Evolutionary conservation across 1,140 invertebrate genomes (phyloP), one percentile per base, ranked within the genome.

Genomic region (Aphis gossypii): DNA sequence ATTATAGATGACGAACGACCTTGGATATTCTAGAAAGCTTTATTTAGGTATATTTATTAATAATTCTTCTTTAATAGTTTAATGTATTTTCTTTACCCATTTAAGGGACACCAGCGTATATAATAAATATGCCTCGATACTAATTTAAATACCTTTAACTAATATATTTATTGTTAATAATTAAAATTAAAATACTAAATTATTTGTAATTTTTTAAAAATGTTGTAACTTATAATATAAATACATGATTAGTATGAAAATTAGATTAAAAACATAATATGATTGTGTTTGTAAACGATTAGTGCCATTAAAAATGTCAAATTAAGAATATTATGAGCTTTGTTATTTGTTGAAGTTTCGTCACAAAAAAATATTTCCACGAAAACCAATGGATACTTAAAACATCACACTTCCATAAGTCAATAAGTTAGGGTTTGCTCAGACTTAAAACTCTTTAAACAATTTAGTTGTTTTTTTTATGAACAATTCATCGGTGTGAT

Each of bases 21-120:
- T 92, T 83, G 91, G 38, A 83, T 51, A 35, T 38, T 56, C 8
- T 41, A 89, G 48, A 89, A 56, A 89, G 35, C 38, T 56, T 56
- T 56, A 56, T 89, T 88, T 88, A 1, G 23, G 38, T 46, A 46
- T 46, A 41, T 51, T 56, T n/a, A 88, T 89, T 23, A 89, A 68
- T n/a, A 68, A 89, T 56, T 38, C 8, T 54, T 35, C 35, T 35
- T 38, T 54, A 35, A 35, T 35, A 35, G 35, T 35, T 35, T 35
- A 56, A 23, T 21, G 21, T 89, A 25, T 25, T 56, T 89, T 87
- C 41, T 84, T 25, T 23, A 84, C 3, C 25, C 5, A 46, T 87
- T 48, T 18, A 46, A 20, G 14, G 86, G 14, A 48, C 14, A n/a
- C 18, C 25, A 0, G 82, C 20, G 9, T 20, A 87, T 48, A 48